Base-by-base conservation (phyloP, 2,888 invertebrate genomes). In the Cactoblastis cactorum region DNA sequence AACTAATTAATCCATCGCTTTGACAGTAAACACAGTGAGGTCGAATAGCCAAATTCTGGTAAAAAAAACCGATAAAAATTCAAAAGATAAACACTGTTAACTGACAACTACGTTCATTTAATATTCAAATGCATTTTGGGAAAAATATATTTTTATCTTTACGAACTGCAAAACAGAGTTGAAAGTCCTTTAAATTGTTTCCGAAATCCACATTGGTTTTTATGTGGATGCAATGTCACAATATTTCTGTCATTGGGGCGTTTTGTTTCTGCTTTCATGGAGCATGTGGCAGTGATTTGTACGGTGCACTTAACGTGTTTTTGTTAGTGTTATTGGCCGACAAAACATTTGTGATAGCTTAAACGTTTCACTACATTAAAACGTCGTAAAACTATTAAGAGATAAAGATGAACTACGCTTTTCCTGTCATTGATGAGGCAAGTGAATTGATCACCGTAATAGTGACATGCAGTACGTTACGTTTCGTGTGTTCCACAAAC, bases 201-300 rank as follows among this genome's bases (percentile, higher is more conserved):
- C 46, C 34, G 38, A 45, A 56, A 46, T 51, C 52, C 53, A 50
- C 50, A 43, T 59, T 70, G 65, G 74, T 79, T 76, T 75, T 70
- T 69, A 70, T 72, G 63, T 67, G 66, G 68, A 72, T 74, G 74
- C 73, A 71, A 69, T 69, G 72, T 73, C 65, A 73, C 79, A 78
- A 80, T 88, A 87, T 82, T 86, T 88, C 88, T 87, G 85, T 88
- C 89, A 81, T 66, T 75, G 64, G 68, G 77, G 76, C 76, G 79
- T 85, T 87, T 83, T 80, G 84, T 83, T 77, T 73, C 74, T 67
- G 71, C 69, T 69, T 74, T 69, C 70, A 71, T 68, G 67, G 55
- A 77, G 77, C 86, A 85, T 71, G 75, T 83, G 83, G 78, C 72
- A 68, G 74, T 77, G 77, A 80, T 82, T 82, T 80, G 79, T 77